Evolutionary conservation across 2,888 invertebrate species (phyloP).

Genomic region (Helleia helle): DNA sequence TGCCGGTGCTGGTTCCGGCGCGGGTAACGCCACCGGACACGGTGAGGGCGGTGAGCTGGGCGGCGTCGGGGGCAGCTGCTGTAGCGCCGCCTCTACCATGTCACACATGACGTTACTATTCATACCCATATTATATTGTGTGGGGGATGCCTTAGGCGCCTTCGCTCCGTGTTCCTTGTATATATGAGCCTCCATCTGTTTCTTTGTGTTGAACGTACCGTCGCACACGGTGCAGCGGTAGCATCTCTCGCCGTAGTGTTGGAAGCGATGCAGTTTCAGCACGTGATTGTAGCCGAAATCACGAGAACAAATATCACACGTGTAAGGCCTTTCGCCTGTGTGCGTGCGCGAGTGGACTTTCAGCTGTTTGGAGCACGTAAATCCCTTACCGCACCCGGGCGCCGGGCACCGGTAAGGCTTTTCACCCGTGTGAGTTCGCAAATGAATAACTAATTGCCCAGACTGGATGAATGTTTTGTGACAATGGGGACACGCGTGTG

Average conservation of each 20-base stretch:
- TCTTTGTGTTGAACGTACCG: constrained; percentile 92
- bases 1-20: constrained; percentile 63
- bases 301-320: constrained; percentile 92
- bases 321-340: constrained; percentile 92
- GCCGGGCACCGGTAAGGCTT: constrained; percentile 87
- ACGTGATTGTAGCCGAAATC: constrained; percentile 95
- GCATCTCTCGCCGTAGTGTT: constrained; percentile 93
- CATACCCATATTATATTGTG: constrained; percentile 39
- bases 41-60: constrained; percentile 71
- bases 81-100: constrained; percentile 58
- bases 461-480: constrained; percentile 93
- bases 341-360: constrained; percentile 94
- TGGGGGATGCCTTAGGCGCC: constrained; percentile 47
- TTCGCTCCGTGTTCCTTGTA: constrained; percentile 72
- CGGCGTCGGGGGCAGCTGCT: constrained; percentile 72
- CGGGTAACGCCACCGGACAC: constrained; percentile 24
- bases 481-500: constrained; percentile 91
- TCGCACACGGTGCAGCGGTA: constrained; percentile 95
- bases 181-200: constrained; percentile 92
- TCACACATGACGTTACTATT: constrained; percentile 60
- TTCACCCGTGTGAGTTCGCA: constrained; percentile 89
- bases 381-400: constrained; percentile 90
- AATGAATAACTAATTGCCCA: constrained; percentile 92
- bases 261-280: constrained; percentile 89
- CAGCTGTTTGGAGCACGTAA: constrained; percentile 92